Percentiles rank a stretch among this genome's conserved stretches.
Conservation (phyloP, 2,113 vertebrate species). For the Candoia aspera region DNA sequence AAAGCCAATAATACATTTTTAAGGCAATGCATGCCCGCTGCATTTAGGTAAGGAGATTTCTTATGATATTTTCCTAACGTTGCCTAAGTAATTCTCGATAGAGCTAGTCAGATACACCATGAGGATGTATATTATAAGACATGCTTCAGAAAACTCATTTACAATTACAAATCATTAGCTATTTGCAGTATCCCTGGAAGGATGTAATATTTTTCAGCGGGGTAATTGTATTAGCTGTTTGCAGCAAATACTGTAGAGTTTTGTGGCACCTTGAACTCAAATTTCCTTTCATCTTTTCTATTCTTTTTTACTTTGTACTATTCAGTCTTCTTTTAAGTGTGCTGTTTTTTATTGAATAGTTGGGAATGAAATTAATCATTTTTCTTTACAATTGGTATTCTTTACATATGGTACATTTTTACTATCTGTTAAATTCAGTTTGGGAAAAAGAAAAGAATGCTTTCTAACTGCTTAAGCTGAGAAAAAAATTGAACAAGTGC, state of each 20-base stretch:
- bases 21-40: slow-evolving; percentile 43
- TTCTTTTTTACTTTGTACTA: not conserved
- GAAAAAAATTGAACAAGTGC: not conserved
- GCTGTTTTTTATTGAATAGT: not conserved
- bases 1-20: slow-evolving; percentile 38
- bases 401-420: not conserved
- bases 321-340: not conserved
- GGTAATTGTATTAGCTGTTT: not conserved
- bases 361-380: not conserved
- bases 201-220: not conserved
- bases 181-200: not conserved
- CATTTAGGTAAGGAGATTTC: slow-evolving; percentile 34
- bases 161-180: slow-evolving; percentile 24
- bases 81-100: slow-evolving; percentile 43
- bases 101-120: not conserved
- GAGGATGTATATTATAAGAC: slow-evolving; percentile 9
- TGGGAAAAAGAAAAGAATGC: not conserved
- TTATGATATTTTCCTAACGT: slow-evolving; percentile 45
- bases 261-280: not conserved
- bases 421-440: not conserved
- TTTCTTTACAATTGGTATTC: not conserved
- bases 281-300: not conserved
- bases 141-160: slow-evolving; percentile 16
- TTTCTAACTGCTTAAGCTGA: not conserved
- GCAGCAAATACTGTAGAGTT: not conserved